These are phyloP conservation scores for Atethmia centrago DNA, from an alignment of 2,888 invertebrate genomes.

Conservation along the genomic window DNA sequence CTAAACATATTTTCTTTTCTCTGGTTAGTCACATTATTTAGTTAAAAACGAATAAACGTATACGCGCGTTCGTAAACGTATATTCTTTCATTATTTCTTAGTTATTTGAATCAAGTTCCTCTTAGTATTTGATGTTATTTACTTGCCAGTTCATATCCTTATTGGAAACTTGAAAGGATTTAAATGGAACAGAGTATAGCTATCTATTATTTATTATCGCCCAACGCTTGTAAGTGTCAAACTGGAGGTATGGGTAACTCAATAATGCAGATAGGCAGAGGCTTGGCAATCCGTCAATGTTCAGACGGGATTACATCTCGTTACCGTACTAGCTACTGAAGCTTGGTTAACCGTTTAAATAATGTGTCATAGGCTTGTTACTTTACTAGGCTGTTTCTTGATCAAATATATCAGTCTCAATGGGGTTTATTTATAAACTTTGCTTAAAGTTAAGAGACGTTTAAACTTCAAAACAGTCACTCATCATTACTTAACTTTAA, in stretches of 20 bases:
- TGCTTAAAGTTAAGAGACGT: no score
- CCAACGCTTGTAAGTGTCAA: constrained; percentile 58
- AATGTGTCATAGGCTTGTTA: constrained; percentile 9
- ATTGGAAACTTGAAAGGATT: background rate
- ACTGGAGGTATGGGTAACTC: constrained; percentile 40
- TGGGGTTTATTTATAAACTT: no score
- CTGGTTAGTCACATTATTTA: no score
- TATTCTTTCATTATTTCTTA: background rate
- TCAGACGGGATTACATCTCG: constrained; percentile 50
- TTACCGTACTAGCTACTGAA: constrained; percentile 9
- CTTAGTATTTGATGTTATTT: background rate
- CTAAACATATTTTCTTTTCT: no score
- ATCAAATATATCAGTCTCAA: no score
- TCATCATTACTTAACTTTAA: no score
- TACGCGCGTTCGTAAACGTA: no score
- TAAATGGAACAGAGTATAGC: constrained; percentile 23
- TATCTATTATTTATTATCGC: constrained; percentile 54
- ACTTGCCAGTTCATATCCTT: background rate
- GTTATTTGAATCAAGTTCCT: background rate
- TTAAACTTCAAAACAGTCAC: no score
- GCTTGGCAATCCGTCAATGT: constrained; percentile 59
- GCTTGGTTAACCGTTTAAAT: constrained; percentile 18
- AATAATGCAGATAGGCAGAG: constrained; percentile 53
- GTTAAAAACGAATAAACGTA: no score
- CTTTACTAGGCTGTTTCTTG: background rate